A percentile compares a stretch with the other conserved stretches of the same genome.
Evolutionary conservation across 2,888 invertebrate genomes (phyloP).

Genomic region (Drosophila bunnanda): DNA sequence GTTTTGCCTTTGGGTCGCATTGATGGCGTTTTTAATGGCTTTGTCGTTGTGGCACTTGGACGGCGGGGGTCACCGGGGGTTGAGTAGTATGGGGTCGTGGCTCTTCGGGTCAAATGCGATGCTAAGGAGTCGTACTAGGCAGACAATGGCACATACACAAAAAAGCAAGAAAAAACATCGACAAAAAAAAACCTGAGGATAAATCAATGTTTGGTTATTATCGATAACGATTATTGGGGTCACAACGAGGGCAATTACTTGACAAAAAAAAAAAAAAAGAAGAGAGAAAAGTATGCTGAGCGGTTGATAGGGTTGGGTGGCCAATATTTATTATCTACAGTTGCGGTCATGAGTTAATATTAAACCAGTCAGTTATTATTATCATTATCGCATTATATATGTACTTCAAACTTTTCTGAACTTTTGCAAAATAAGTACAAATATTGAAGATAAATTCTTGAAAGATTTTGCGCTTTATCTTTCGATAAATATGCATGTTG

Average conservation of each 20-base stretch:
- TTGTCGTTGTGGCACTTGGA: constrained; percentile 56
- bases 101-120: constrained; percentile 46
- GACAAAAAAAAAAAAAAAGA: constrained; percentile 20
- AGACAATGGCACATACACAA: constrained; percentile 22
- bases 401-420: background rate
- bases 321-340: constrained; percentile 1
- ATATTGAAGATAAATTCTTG: constrained; percentile 2
- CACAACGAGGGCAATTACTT: constrained; percentile 48
- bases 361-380: background rate
- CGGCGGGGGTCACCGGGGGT: constrained; percentile 44
- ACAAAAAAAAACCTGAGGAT: constrained; percentile 34
- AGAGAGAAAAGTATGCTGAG: background rate
- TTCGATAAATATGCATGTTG: constrained; percentile 29
- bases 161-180: background rate
- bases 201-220: constrained; percentile 71
- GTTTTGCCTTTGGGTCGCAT: constrained; percentile 47
- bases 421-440: constrained; percentile 2
- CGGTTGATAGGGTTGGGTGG: constrained; percentile 17
- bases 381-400: background rate
- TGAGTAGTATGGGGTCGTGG: constrained; percentile 2
- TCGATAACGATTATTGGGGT: constrained; percentile 76
- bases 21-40: constrained; percentile 79
- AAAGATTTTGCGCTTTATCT: constrained; percentile 1
- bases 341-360: too few relatives aligned
- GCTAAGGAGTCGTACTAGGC: constrained; percentile 62